Evolutionary conservation across 2,888 invertebrate species (phyloP).

Genomic region (Byasa hedistus): DNA sequence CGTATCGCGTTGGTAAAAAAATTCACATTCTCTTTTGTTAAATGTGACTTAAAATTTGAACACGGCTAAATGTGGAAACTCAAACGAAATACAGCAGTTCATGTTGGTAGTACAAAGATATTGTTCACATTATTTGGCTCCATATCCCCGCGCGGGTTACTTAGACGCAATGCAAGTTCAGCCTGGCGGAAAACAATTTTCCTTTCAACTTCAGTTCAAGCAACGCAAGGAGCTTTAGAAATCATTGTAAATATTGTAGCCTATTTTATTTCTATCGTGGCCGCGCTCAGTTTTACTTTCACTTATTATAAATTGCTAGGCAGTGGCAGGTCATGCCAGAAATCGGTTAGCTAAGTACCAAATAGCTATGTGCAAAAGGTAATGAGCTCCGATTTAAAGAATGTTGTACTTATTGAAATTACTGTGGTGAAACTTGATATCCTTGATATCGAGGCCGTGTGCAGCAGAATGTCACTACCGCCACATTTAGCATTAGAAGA

Average conservation of each 20-base stretch:
- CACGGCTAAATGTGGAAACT: background rate
- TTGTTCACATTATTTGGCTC: constrained; percentile 27
- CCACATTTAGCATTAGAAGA: too few species aligned
- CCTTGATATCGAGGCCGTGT: too few species aligned
- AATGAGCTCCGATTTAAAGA: too few species aligned
- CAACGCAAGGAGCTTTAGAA: constrained; percentile 18
- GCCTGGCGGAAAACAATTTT: constrained; percentile 31
- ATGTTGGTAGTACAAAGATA: constrained; percentile 1
- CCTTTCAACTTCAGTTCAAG: constrained; percentile 18
- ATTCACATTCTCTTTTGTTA: too few species aligned
- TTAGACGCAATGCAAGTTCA: constrained; percentile 32
- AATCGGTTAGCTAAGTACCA: too few species aligned
- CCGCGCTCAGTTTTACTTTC: background rate
- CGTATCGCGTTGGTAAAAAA: too few species aligned
- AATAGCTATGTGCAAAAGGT: too few species aligned
- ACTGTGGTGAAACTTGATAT: too few species aligned
- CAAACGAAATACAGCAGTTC: background rate
- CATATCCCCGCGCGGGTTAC: constrained; percentile 16
- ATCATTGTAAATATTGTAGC: background rate
- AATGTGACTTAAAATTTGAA: background rate
- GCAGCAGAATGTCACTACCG: too few species aligned
- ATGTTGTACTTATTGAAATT: too few species aligned
- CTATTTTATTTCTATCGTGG: background rate
- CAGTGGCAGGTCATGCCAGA: too few species aligned
- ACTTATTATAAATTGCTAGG: background rate